Base-by-base conservation (phyloP, 1,140 invertebrate genomes). In the Listronotus bonariensis region DNA sequence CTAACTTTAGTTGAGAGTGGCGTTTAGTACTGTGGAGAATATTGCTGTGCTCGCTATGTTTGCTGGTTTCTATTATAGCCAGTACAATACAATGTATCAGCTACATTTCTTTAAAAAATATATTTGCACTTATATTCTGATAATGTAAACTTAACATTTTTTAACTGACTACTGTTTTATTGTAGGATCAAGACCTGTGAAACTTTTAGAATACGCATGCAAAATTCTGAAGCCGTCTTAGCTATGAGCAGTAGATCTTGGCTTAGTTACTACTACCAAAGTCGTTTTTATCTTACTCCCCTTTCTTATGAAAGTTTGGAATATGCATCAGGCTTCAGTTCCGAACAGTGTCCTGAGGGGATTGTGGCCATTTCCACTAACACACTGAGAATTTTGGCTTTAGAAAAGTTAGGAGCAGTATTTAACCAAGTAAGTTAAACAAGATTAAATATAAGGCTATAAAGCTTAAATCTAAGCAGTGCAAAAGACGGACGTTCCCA, bases 351-450 rank as follows among this genome's bases (percentile, higher is more conserved):
- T 85, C 95, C 96, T 0, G 98, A 99, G 81, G 98, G 73, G 12
- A 97, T 99, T 69, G 98, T 99, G 7, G 97, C 98, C 0, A 99
- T 99, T 79, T 97, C 96, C 0, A 93, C 93, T 0, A 99, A 99
- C 74, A 99, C 97, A 0, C 82, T 99, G 26, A 86, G 96, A 68
- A 99, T 99, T 86, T 87, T 99, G 75, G 96, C 97, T 0, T 81
- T 99, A 12, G 98, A 99, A 80, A 99, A 99, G 80, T 81, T 99
- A 0, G 98, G 98, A 0, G 96, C 95, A 0, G 95, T 99, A 4
- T 99, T 99, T 76, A 99, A 99, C 82, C 96, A 99, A 80, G 68
- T 63, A 3, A 57, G 20, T 31, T 26, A 26, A 1, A 26, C 20
- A 26, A 26, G 1, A 26, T n/a, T n/a, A n/a, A n/a, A n/a, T n/a